Evolutionary conservation across 2,113 vertebrate genomes (phyloP), one percentile per base, ranked within the genome.

Genomic region (Melanocharis versteri): DNA sequence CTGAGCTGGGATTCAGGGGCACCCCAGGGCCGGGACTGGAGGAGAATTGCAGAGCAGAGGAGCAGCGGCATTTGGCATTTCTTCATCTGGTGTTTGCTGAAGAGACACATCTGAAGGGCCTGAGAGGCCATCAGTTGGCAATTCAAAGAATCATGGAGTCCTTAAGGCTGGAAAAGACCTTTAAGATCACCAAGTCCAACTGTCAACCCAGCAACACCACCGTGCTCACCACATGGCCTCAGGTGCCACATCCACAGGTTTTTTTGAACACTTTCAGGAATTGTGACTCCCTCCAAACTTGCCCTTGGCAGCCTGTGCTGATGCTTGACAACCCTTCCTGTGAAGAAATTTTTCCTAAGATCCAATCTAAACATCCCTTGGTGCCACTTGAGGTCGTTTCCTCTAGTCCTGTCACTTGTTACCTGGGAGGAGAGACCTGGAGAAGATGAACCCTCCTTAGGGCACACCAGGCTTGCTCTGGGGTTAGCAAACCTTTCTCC

Each of bases 1-100:
- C 45, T 45, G 2, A 0, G 0, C 8, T 8, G 31, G 28, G 30
- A 13, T 51, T 75, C n/a, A n/a, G 50, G n/a, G 40, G 39, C 17
- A 54, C 11, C 45, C 2, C 3, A 7, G 53, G 39, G 42, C 14
- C 14, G 24, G 60, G 44, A 62, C 15, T 24, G n/a, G 45, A 48
- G 44, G 16, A 21, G 66, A 50, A 50, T 26, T 51, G 48, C 27
- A 57, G 33, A 57, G 56, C 56, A 51, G 12, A 9, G 28, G 58
- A 53, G 22, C 12, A 61, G 58, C 47, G 31, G 12, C 7, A 27
- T 15, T 35, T 54, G 28, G 14, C 19, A 6, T 35, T 70, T 64
- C 50, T 73, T 65, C 33, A 10, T 13, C 87, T 54, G 13, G 5
- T 40, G 62, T 15, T 4, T 45, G 37, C 40, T 69, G 40, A 61